These are phyloP conservation scores for Anomalospiza imberbis DNA, from an alignment of 2,797 vertebrate genomes.

Conservation along the genomic window DNA sequence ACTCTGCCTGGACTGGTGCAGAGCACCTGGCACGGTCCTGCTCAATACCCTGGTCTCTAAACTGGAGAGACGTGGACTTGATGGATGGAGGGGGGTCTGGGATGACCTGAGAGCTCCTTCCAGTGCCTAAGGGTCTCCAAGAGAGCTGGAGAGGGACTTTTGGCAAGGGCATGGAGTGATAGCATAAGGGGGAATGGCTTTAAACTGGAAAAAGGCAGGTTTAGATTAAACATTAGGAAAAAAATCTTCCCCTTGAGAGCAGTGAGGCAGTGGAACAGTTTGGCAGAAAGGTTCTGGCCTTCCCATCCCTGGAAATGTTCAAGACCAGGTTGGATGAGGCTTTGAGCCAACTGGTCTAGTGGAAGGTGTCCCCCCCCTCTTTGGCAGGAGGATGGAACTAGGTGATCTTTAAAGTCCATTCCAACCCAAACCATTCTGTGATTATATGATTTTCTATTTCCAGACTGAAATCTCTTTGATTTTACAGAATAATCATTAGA, in stretches of 20 bases:
- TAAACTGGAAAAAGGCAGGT: background rate
- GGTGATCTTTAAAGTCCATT: background rate
- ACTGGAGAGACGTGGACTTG: too few relatives aligned
- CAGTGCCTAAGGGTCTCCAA: background rate
- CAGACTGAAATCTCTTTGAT: background rate
- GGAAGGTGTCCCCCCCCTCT: background rate
- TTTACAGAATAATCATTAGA: background rate
- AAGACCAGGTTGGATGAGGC: background rate
- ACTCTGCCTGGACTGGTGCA: background rate
- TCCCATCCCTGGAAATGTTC: background rate
- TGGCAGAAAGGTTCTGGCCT: background rate
- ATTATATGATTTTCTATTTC: background rate
- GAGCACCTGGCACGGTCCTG: background rate
- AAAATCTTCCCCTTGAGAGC: background rate
- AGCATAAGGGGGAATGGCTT: background rate
- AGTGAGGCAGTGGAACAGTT: background rate
- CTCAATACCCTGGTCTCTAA: background rate
- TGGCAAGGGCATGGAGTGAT: accelerated
- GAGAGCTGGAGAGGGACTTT: background rate
- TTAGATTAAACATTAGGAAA: background rate
- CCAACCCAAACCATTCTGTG: background rate
- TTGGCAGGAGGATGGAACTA: background rate
- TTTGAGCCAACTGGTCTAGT: background rate
- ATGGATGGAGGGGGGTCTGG: background rate
- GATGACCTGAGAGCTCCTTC: background rate